Base-by-base conservation (phyloP, 2,113 vertebrate species). In the Bubo scandiacus region DNA sequence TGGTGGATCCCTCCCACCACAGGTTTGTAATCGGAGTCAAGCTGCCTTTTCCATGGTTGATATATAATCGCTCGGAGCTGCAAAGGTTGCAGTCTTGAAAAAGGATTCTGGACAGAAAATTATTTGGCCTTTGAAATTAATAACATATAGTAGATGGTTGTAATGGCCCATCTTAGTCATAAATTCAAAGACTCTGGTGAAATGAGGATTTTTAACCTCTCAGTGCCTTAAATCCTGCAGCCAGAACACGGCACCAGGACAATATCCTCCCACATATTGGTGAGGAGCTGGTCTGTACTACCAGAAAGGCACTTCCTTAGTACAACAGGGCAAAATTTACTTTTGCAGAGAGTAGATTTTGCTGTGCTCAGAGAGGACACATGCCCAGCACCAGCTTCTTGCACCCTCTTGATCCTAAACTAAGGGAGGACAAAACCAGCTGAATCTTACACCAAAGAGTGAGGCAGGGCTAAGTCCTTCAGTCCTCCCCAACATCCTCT, bases 11-110 rank as follows among this genome's bases (percentile, higher is more conserved):
- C 30, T 82, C 25, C 73, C 30, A 49, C 9, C 3, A 0, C 26
- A 80, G 12, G 25, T 47, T 42, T 81, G 43, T 25, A 11, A n/a
- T 17, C 0, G 0, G 36, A 72, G 23, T 8, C 0, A 0, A 81
- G 57, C 29, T 73, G 29, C 51, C 25, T 88, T 63, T 52, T 17
- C 58, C 21, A 21, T 4, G 14, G 47, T 36, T 57, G 70, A 36
- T 21, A 22, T 11, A 29, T 11, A 66, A 19, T 5, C 85, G 19
- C 27, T 61, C 19, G 14, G 14, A 83, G 52, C 43, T 81, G 32
- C 22, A 43, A 51, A 68, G 34, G 10, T 11, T 70, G 11, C 2
- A 1, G 25, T 21, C 51, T n/a, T 5, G 4, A 36, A 70, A 32
- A 67, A 27, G 10, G 58, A n/a, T 58, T 27, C 18, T 73, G 9